phyloP scores from a whole-genome alignment of 2,113 vertebrate species.

The Nipponia nippon region DNA sequence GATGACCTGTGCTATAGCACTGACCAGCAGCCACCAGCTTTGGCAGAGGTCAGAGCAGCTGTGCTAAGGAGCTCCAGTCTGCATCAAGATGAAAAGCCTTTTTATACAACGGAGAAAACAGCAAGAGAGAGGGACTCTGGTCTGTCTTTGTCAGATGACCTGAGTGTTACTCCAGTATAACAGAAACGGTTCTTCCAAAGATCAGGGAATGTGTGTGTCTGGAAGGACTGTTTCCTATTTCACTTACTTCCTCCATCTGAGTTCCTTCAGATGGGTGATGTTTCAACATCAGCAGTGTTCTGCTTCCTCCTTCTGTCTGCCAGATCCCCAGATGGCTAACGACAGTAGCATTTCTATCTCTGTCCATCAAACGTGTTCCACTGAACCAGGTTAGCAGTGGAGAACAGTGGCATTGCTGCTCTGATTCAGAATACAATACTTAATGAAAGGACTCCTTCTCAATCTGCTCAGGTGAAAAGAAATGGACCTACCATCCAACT shows the following conservation, averaged over 20 bases:
- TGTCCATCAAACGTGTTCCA: neutral
- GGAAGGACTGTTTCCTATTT: neutral
- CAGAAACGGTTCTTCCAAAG: neutral
- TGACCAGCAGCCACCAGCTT: constrained; percentile 57
- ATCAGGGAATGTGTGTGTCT: neutral
- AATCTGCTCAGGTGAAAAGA: constrained; percentile 37
- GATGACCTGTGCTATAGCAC: constrained; percentile 67
- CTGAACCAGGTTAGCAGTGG: neutral
- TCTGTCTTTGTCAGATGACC: constrained; percentile 83
- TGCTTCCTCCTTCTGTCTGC: neutral
- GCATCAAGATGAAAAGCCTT: constrained; percentile 26
- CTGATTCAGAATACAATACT: neutral
- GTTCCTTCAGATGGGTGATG: neutral
- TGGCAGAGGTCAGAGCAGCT: constrained; percentile 23
- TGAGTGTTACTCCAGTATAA: constrained; percentile 85
- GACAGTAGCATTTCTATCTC: neutral
- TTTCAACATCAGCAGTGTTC: neutral
- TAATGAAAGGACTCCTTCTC: neutral
- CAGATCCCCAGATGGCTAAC: neutral
- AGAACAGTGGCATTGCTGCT: neutral
- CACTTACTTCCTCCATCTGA: neutral
- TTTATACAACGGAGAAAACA: constrained; percentile 79
- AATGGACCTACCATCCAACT: neutral
- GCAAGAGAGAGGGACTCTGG: constrained; percentile 84
- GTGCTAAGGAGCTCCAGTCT: constrained; percentile 67